Evolutionary conservation across 2,797 vertebrate genomes (phyloP), one percentile per base, ranked within the genome.

Genomic region (Sardinella longiceps): DNA sequence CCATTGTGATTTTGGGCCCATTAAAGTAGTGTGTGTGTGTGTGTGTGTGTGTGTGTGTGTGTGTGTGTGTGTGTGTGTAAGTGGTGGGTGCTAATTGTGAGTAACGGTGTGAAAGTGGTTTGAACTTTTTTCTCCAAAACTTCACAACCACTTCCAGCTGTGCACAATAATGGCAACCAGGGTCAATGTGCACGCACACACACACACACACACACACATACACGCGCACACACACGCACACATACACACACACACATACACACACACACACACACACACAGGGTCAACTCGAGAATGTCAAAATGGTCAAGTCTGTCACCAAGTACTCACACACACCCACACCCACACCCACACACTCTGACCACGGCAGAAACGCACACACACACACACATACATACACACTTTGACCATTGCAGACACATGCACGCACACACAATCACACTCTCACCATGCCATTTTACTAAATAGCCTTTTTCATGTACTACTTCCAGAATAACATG

Each of bases 141-240:
- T 92, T 91, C 91, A 88, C 92, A 96, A 97, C 97, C 93, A 93
- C 94, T 97, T 95, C 95, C 96, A 97, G 96, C 96, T 97, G 96
- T 93, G 91, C 90, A 84, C 86, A 82, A 83, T 86, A 84, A 88
- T 77, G 87, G 87, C 89, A 85, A 86, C 84, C 85, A 43, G 3
- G 28, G 53, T 25, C 53, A 58, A 63, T 25, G 28, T 25, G 28
- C 25, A 30, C 60, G 14, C 25, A 63, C 60, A 63, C 60, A 63
- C 60, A 63, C n/a, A 63, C 60, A 63, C 0, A 63, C 6, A 30
- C n/a, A 30, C 60, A 63, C 60, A 2, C 60, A 25, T 25, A 63
- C 60, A 28, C 60, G 28, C 60, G 28, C 60, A 63, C n/a, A 63
- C 9, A 28, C 25, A 63, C n/a, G 28, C 3, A 25, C 56, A 60